These are phyloP conservation scores for Calypte anna DNA, from an alignment of 2,113 vertebrate species.

Conservation along the genomic window DNA sequence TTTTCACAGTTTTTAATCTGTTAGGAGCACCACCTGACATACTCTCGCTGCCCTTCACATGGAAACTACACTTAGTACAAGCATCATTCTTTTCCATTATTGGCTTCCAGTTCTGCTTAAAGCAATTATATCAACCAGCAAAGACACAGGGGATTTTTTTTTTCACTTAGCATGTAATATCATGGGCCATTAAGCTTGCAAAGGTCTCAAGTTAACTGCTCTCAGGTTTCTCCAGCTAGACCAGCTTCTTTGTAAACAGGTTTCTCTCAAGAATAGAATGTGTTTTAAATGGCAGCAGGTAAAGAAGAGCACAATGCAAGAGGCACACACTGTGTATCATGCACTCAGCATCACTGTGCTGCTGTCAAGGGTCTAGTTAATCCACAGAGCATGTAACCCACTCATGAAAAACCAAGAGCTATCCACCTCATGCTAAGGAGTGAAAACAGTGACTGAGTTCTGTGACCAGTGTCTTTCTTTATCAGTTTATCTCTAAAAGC, in stretches of 20 bases:
- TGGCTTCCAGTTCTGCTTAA: background rate
- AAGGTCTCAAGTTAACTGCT: background rate
- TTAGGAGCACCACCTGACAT: background rate
- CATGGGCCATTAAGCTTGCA: background rate
- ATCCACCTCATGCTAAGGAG: background rate
- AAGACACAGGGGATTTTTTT: background rate
- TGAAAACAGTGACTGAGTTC: background rate
- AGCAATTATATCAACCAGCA: background rate
- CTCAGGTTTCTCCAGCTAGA: background rate
- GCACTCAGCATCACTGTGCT: background rate
- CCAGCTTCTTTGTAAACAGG: background rate
- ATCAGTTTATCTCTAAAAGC: background rate
- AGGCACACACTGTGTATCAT: fast-evolving
- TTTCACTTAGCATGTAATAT: background rate
- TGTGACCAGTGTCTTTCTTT: background rate
- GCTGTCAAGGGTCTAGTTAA: background rate
- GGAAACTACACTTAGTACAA: background rate
- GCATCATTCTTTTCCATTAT: background rate
- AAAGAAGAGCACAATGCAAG: background rate
- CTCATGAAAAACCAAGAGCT: background rate
- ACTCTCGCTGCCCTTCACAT: background rate
- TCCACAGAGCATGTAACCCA: background rate
- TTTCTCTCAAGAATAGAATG: background rate
- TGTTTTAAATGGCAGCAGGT: background rate
- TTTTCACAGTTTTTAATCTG: background rate